Conservation (phyloP, 2,797 vertebrate species). For the Premnoplex brunnescens region DNA sequence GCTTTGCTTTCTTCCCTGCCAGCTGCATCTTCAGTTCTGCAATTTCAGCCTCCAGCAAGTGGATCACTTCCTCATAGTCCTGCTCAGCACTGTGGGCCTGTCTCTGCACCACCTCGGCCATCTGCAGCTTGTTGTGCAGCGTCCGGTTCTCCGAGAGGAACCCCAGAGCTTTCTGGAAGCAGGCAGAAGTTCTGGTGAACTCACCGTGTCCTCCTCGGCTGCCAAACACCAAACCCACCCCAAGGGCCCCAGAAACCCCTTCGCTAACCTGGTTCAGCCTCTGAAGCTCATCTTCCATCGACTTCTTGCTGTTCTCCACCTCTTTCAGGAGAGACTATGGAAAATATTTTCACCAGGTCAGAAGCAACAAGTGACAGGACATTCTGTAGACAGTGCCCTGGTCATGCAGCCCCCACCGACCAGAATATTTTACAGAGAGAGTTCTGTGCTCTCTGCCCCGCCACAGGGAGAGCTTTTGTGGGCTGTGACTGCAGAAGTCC, state of each 20-base stretch:
- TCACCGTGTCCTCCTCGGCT: background rate
- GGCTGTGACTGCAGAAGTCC: background rate
- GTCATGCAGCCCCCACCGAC: background rate
- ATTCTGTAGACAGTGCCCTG: background rate
- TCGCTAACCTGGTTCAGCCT: constrained; percentile 82
- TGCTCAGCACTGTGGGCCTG: constrained; percentile 83
- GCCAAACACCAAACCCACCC: background rate
- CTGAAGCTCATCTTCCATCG: constrained; percentile 85
- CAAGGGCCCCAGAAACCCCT: background rate
- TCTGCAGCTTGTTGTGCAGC: constrained; percentile 84
- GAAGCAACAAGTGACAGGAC: background rate
- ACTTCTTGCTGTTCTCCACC: constrained; percentile 84
- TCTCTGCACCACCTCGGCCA: constrained; percentile 74
- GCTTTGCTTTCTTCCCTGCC: constrained; percentile 73
- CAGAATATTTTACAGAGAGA: background rate
- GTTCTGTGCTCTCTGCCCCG: background rate
- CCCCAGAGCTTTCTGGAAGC: constrained; percentile 80
- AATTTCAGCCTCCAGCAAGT: constrained; percentile 89
- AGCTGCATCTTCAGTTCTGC: constrained; percentile 88
- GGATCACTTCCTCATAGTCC: constrained; percentile 92
- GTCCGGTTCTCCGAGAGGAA: constrained; percentile 84
- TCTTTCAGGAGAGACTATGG: constrained; percentile 83
- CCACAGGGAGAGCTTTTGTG: background rate
- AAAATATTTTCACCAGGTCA: background rate
- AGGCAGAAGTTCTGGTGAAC: background rate